Conservation (phyloP, 2,888 invertebrate genomes). For the Alloscopus bannaensis region DNA sequence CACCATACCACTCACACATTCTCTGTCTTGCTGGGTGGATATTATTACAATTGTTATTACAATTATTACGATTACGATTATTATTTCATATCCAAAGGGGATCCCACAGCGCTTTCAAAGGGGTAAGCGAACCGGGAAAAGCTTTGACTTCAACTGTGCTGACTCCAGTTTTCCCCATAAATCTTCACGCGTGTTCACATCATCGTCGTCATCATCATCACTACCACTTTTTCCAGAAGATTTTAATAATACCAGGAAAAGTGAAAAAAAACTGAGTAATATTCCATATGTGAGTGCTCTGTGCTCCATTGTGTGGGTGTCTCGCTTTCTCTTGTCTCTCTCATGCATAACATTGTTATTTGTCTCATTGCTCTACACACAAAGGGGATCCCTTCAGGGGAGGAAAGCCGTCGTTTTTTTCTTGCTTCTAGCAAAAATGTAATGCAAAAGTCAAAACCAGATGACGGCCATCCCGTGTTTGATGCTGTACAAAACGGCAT, state of each 20-base stretch:
- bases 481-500: too few species aligned
- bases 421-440: slow-evolving; percentile 11
- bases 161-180: slow-evolving; percentile 24
- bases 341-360: slow-evolving; percentile 5
- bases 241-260: slow-evolving; percentile 10
- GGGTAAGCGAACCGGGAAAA: slow-evolving; percentile 43
- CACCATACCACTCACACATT: too few species aligned
- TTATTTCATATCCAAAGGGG: slow-evolving; percentile 59
- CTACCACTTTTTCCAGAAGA: too few species aligned
- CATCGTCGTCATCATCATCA: neutral
- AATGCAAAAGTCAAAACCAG: slow-evolving; percentile 66
- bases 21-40: neutral
- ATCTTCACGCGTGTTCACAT: slow-evolving; percentile 18
- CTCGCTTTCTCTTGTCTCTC: too few species aligned
- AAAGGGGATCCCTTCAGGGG: slow-evolving; percentile 1
- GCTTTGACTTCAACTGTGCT: slow-evolving; percentile 1
- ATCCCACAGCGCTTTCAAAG: slow-evolving; percentile 31
- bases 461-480: slow-evolving; percentile 50
- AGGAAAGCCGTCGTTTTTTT: neutral
- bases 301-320: neutral
- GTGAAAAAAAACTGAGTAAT: slow-evolving; percentile 26
- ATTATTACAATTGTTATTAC: slow-evolving; percentile 42
- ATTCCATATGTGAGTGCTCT: neutral
- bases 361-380: neutral
- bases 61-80: slow-evolving; percentile 48